Base-by-base conservation (phyloP, 2,113 vertebrate species). In the Romanogobio albipinnatus region DNA sequence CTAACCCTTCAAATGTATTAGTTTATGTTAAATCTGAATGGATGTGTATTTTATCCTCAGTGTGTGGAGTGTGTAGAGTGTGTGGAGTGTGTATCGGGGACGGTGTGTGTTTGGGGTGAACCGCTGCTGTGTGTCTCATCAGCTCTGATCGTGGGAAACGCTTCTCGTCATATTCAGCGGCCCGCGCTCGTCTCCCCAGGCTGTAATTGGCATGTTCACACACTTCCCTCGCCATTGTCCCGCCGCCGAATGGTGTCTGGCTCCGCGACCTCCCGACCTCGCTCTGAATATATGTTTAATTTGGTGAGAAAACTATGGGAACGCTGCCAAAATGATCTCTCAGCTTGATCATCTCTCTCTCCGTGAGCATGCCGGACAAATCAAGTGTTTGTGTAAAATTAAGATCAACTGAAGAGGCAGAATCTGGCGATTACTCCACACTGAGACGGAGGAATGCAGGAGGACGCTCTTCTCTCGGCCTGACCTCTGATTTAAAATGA, bases 271-370 rank as follows among this genome's bases (percentile, higher is more conserved):
- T 51, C 19, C 56, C 51, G 82, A 75, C 87, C 84, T 68, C 45
- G 64, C 81, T 61, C 68, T 80, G 87, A 74, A 86, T 83, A 86
- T 76, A 88, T 83, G 76, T 88, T 86, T 86, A 80, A 86, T 83
- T 83, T 68, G 68, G 66, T 76, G 66, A 45, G 74, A 22, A 70
- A 80, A 79, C 61, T 75, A 75, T 83, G 80, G 66, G 75, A 79
- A 58, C 22, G 26, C 36, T 66, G n/a, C 1, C 43, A 29, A 11
- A 51, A 64, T 19, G 43, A 53, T 19, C 36, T 58, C 64, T 47
- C 76, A 17, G 56, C 56, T 61, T 13, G 33, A 7, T 56, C 2
- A 6, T 8, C 53, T 8, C 53, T 19, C 2, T 56, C 17, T 3
- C 9, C 51, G 11, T 22, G 49, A 53, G 15, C 11, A 47, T 5